phyloP scores from a whole-genome alignment of 2,888 invertebrate species.

The Zhuqinia jingwanae region DNA sequence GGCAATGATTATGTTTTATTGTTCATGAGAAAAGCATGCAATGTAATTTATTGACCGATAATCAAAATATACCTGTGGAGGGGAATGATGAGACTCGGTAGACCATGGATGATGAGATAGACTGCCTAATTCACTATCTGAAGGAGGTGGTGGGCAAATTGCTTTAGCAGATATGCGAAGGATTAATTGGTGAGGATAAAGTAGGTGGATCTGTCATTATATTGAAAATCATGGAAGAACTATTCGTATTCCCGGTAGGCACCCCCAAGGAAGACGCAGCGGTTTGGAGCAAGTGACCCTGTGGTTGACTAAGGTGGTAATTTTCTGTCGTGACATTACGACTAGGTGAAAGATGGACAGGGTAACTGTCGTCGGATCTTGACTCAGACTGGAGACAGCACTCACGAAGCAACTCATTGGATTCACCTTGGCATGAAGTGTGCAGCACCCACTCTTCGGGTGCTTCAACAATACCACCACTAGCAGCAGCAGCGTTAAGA shows the following conservation, averaged over 20 bases:
- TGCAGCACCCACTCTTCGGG: slow-evolving; percentile 79
- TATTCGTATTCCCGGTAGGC: slow-evolving; percentile 50
- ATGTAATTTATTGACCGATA: neutral
- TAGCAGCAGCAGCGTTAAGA: slow-evolving; percentile 33
- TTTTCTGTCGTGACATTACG: slow-evolving; percentile 37
- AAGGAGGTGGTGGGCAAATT: slow-evolving; percentile 78
- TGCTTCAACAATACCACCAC: slow-evolving; percentile 60
- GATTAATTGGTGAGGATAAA: slow-evolving; percentile 70
- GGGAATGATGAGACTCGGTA: slow-evolving; percentile 65
- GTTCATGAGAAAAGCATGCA: too few species aligned
- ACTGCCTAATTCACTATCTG: slow-evolving; percentile 66
- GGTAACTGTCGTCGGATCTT: slow-evolving; percentile 71
- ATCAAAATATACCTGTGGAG: slow-evolving; percentile 53
- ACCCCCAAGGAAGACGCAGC: slow-evolving; percentile 19
- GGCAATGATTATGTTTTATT: too few species aligned
- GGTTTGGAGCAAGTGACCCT: slow-evolving; percentile 65
- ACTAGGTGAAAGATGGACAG: slow-evolving; percentile 56
- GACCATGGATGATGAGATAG: slow-evolving; percentile 65
- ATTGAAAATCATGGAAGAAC: slow-evolving; percentile 78
- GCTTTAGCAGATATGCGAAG: slow-evolving; percentile 73
- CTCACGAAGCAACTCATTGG: slow-evolving; percentile 77
- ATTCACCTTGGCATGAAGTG: slow-evolving; percentile 78
- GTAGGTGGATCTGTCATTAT: slow-evolving; percentile 71
- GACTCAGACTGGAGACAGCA: slow-evolving; percentile 78
- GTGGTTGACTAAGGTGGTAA: slow-evolving; percentile 51